Evolutionary conservation across 2,888 invertebrate species (phyloP).

Genomic region (Tetragonula carbonaria): DNA sequence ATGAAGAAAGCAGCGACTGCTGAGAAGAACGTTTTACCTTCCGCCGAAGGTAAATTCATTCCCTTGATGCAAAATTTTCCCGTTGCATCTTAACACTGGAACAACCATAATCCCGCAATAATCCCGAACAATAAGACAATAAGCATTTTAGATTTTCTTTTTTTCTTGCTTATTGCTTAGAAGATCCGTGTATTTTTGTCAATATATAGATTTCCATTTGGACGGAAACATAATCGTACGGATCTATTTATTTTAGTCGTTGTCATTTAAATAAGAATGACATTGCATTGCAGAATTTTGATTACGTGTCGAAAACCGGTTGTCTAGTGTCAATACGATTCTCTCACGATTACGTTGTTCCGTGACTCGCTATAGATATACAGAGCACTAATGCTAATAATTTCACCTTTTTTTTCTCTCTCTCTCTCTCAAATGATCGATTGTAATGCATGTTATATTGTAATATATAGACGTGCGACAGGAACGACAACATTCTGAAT

Average conservation of each 20-base stretch:
- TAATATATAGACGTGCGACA: conserved; percentile 87
- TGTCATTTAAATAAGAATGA: no score
- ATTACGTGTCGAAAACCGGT: no score
- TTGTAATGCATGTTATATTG: conserved; percentile 56
- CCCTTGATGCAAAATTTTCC: no score
- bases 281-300: not conserved
- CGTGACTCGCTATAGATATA: not conserved
- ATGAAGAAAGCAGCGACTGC: conserved; percentile 95
- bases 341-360: not conserved
- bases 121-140: no score
- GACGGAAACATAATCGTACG: no score
- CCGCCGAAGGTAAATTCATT: conserved; percentile 92
- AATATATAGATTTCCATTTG: no score
- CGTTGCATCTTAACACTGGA: no score
- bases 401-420: not conserved
- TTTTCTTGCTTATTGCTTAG: no score
- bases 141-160: no score
- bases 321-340: not conserved
- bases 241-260: no score
- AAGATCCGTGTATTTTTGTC: no score
- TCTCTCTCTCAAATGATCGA: not conserved
- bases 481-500: conserved; percentile 90
- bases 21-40: conserved; percentile 96
- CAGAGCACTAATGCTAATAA: not conserved
- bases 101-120: no score